A percentile compares a stretch with the other conserved stretches of the same genome.
These are phyloP conservation scores for Mustela nigripes DNA, from an alignment of 2,113 vertebrate genomes.

Conservation along the genomic window DNA sequence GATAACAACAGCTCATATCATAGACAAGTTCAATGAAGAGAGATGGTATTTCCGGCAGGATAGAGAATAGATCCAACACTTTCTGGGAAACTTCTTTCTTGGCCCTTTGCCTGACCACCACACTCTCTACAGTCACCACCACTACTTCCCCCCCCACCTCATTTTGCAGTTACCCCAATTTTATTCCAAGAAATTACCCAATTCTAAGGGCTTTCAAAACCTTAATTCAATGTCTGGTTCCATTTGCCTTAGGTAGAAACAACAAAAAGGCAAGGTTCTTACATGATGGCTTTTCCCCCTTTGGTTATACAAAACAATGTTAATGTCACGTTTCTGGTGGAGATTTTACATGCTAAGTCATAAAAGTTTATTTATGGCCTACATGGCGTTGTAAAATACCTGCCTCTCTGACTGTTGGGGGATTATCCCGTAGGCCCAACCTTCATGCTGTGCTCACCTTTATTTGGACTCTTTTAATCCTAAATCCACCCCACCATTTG, in stretches of 20 bases:
- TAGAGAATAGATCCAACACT: constrained; percentile 41
- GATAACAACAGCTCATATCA: constrained; percentile 42
- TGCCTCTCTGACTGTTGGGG: constrained; percentile 15
- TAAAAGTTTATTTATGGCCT: constrained; percentile 63
- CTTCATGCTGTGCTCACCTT: constrained; percentile 42
- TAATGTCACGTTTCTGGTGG: constrained; percentile 59
- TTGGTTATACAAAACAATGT: constrained; percentile 68
- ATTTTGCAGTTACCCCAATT: constrained; percentile 73
- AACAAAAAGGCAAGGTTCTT: constrained; percentile 55
- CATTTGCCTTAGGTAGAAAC: constrained; percentile 56
- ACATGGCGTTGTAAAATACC: constrained; percentile 12
- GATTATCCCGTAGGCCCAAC: constrained; percentile 54
- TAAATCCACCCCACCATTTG: constrained; percentile 34
- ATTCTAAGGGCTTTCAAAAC: constrained; percentile 75
- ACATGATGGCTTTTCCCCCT: constrained; percentile 25
- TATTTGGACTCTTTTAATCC: constrained; percentile 44
- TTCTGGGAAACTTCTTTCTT: constrained; percentile 78
- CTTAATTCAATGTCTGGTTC: constrained; percentile 48
- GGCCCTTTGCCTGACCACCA: constrained; percentile 70
- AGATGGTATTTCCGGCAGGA: constrained; percentile 58
- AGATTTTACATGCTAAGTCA: constrained; percentile 55
- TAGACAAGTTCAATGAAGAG: constrained; percentile 32
- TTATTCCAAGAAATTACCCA: constrained; percentile 80
- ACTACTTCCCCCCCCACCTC: background rate
- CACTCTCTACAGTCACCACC: background rate